Percentiles rank a stretch among this genome's conserved stretches.
Evolutionary conservation across 2,797 vertebrate genomes (phyloP).

Genomic region (Scolopax bukidnonensis): DNA sequence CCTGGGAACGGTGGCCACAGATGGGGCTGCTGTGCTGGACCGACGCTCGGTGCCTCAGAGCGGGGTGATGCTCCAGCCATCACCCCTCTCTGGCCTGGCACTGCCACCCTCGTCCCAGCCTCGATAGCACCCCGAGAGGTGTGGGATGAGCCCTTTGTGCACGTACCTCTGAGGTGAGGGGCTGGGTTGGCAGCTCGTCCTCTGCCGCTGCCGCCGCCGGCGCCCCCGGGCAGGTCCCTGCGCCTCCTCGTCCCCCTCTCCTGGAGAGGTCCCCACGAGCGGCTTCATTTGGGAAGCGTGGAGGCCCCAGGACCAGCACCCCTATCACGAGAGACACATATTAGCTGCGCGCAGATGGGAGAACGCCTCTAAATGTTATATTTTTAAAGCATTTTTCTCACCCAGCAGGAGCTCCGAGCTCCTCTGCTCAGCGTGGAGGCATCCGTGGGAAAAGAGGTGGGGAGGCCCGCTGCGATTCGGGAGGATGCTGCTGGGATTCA

Average conservation of each 20-base stretch:
- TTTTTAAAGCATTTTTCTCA: constrained; percentile 69
- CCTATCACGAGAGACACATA: not conserved
- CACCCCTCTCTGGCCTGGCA: not conserved
- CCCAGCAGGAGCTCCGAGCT: constrained; percentile 41
- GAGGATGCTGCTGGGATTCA: not conserved
- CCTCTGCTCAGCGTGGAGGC: constrained; percentile 27
- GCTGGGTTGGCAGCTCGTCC: not conserved
- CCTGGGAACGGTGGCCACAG: not conserved
- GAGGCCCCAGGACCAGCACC: constrained; percentile 9
- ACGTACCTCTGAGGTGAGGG: not conserved
- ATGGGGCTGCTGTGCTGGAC: fast-evolving
- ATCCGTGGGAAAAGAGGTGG: constrained; percentile 33
- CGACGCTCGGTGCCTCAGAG: fast-evolving
- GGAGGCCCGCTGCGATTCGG: not conserved
- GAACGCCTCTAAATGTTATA: constrained; percentile 48
- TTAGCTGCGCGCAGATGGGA: constrained; percentile 28
- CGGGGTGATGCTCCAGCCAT: not conserved
- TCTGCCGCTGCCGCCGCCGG: not conserved
- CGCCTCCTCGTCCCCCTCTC: not conserved
- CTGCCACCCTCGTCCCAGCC: fast-evolving
- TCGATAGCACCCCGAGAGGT: fast-evolving
- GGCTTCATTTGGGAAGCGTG: not conserved
- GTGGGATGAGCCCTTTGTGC: fast-evolving
- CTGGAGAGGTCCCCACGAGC: not conserved
- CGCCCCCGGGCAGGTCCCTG: not conserved